Base-by-base conservation (phyloP, 1,140 invertebrate species). In the Lordiphosa collinella region DNA sequence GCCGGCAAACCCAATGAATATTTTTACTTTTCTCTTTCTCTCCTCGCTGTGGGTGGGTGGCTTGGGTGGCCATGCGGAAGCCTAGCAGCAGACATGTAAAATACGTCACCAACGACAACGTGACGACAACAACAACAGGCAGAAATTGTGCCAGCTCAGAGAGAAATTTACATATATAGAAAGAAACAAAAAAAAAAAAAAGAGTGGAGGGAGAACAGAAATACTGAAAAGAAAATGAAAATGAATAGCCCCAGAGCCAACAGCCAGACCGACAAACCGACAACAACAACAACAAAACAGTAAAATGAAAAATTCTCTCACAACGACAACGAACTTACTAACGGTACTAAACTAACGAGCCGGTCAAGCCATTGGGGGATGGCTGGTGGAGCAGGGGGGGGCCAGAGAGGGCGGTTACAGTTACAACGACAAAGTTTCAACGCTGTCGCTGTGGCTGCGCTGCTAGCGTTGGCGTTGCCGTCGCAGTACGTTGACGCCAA, bases 401-500 rank as follows among this genome's bases (percentile, higher is more conserved):
- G 31, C n/a, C n/a, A 38, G 29, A 32, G 63, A 53, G 52, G 51
- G 51, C 66, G 66, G 49, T 70, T 69, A 70, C 65, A 70, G 67
- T 70, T 70, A 63, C 70, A 49, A 66, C 78, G 78, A 84, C 78
- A 84, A 84, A 82, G 78, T 84, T 66, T 76, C 76, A 82, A 61
- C 46, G 57, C 63, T 53, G 61, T 41, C 41, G 37, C 59, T 53
- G 61, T 41, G 36, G 37, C 59, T 51, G 55, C 64, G 44, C 29
- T 11, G 76, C 37, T 40, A 25, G 44, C 60, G 57, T 51, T 51
- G 75, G 64, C 72, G 78, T 48, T 64, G 67, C 63, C 70, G 72
- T 76, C 75, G 82, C 68, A 80, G 82, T 86, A 87, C 86, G 85
- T 87, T 87, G 86, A 87, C 86, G 86, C 85, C 86, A 85, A 82